A percentile compares a stretch with the other conserved stretches of the same genome.
These are phyloP conservation scores for Colletes gigas DNA, from an alignment of 1,140 invertebrate genomes.

Conservation along the genomic window DNA sequence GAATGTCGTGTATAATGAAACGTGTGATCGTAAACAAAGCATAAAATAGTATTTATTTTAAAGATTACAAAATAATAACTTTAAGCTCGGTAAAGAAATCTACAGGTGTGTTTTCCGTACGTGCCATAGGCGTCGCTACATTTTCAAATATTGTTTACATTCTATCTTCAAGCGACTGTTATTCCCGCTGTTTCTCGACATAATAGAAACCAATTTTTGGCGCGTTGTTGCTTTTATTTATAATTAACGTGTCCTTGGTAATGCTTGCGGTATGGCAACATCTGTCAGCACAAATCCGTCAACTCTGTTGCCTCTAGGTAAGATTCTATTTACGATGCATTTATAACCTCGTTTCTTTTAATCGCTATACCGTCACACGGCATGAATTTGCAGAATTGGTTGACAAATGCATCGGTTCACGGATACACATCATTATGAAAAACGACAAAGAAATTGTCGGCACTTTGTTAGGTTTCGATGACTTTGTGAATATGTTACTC, in stretches of 20 bases:
- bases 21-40: no score
- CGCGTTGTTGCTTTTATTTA: slow-evolving; percentile 11
- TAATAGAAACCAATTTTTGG: not conserved
- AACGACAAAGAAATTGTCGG: slow-evolving; percentile 99
- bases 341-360: slow-evolving; percentile 23
- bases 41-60: no score
- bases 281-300: slow-evolving; percentile 84
- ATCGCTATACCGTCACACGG: rapidly evolving
- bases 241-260: not conserved
- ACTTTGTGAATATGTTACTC: slow-evolving; percentile 98
- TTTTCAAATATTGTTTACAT: slow-evolving; percentile 7
- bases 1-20: no score
- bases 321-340: slow-evolving; percentile 3
- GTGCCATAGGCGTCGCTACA: no score
- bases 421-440: slow-evolving; percentile 99
- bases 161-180: not conserved
- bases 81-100: no score
- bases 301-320: slow-evolving; percentile 87
- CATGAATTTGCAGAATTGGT: slow-evolving; percentile 89
- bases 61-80: no score
- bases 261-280: slow-evolving; percentile 70
- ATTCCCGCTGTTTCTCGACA: slow-evolving; percentile 19
- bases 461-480: slow-evolving; percentile 98
- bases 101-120: no score
- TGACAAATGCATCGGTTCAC: slow-evolving; percentile 99